Evolutionary conservation across 1,140 invertebrate species (phyloP).

Genomic region (Brachionus angularis): DNA sequence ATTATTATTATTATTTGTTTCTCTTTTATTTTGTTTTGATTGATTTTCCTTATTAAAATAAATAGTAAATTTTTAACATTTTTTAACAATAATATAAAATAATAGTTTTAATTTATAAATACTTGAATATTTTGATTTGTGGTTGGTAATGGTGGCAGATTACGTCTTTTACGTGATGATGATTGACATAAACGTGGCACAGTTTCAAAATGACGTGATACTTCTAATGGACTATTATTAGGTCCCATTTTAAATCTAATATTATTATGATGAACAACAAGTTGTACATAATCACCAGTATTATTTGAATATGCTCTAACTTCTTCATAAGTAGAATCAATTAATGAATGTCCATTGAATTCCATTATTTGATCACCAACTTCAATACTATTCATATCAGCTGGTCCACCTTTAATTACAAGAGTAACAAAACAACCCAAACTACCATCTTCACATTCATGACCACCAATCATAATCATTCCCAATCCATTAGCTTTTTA

Average conservation of each 20-base stretch:
- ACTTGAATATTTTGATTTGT: background rate
- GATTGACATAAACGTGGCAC: slow-evolving; percentile 27
- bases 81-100: too few species aligned
- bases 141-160: slow-evolving; percentile 37
- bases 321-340: slow-evolving; percentile 84
- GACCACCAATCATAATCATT: slow-evolving; percentile 85
- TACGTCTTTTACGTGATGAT: slow-evolving; percentile 7
- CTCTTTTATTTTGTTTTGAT: too few species aligned
- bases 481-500: slow-evolving; percentile 73
- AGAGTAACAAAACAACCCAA: slow-evolving; percentile 83
- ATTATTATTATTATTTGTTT: background rate
- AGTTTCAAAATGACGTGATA: slow-evolving; percentile 40
- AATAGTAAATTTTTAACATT: too few species aligned
- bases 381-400: slow-evolving; percentile 62
- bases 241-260: slow-evolving; percentile 22
- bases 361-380: slow-evolving; percentile 63
- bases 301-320: slow-evolving; percentile 74
- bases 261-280: slow-evolving; percentile 47
- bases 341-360: slow-evolving; percentile 76
- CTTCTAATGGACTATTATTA: slow-evolving; percentile 14
- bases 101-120: too few species aligned
- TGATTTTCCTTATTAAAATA: too few species aligned
- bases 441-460: slow-evolving; percentile 72
- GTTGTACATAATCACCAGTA: slow-evolving; percentile 73
- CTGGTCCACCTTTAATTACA: slow-evolving; percentile 80